Evolutionary conservation across 2,888 invertebrate species (phyloP).

Genomic region (Chesias legatella): DNA sequence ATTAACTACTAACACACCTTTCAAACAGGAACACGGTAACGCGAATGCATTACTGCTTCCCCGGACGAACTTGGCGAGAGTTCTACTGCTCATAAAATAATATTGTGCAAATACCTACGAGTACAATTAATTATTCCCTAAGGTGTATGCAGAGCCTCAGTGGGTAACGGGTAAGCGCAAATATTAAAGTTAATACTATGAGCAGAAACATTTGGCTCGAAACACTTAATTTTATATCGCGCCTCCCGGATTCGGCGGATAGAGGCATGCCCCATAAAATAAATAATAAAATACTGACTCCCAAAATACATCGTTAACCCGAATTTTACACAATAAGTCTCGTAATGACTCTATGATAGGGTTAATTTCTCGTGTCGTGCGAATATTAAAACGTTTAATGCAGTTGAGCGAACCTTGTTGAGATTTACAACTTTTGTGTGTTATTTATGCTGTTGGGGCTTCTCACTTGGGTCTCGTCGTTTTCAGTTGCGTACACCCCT

Average conservation of each 20-base stretch:
- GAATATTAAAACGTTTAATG: slow-evolving; percentile 31
- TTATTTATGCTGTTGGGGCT: background rate
- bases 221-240: slow-evolving; percentile 21
- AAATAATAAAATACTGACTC: slow-evolving; percentile 48
- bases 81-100: too few relatives aligned
- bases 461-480: too few relatives aligned
- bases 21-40: too few relatives aligned
- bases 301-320: slow-evolving; percentile 47
- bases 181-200: too few relatives aligned
- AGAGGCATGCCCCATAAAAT: slow-evolving; percentile 43
- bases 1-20: too few relatives aligned
- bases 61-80: too few relatives aligned
- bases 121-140: too few relatives aligned
- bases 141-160: background rate
- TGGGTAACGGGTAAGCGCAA: too few relatives aligned
- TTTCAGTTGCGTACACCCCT: too few relatives aligned
- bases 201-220: slow-evolving; percentile 14
- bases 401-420: slow-evolving; percentile 20
- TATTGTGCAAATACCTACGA: too few relatives aligned
- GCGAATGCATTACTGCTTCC: too few relatives aligned
- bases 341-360: slow-evolving; percentile 36
- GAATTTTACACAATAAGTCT: slow-evolving; percentile 46
- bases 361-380: slow-evolving; percentile 34
- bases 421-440: slow-evolving; percentile 10
- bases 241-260: slow-evolving; percentile 22